Evolutionary conservation across 1,140 invertebrate species (phyloP), one percentile per base, ranked within the genome.

Genomic region (Camponotus vicinus): DNA sequence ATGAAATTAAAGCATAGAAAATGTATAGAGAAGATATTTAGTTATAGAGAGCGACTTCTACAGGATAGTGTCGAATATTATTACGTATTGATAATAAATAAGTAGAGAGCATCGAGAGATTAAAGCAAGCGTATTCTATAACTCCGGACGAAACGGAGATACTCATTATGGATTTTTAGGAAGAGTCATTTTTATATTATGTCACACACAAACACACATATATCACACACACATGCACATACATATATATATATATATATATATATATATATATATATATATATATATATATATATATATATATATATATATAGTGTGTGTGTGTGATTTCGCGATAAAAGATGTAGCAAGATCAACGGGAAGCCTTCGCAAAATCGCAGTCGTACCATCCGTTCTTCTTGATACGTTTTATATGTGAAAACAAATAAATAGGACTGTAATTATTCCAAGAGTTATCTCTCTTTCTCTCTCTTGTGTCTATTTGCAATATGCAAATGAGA

Each of bases 131-230:
- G 67, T 87, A 85, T 55, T 86, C 32, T 66, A 77, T 85, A 71
- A 84, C 15, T 37, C 45, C 21, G 66, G 32, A 59, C 18, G 32
- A 57, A 63, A 37, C 21, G 49, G 52, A 45, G n/a, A 63, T 37
- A 69, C 71, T 61, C 45, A 76, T 69, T 49, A 66, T 59, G 79
- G n/a, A 90, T 82, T 85, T 90, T 83, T 89, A 88, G 69, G 45
- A 87, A 90, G 80, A 90, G 70, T 92, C 88, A 90, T 88, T 91
- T 91, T 92, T 92, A 85, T 91, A 92, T 77, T 88, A 71, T 87
- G 79, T 61, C 70, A 59, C 49, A 27, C 27, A 27, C 27, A 27
- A 27, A 27, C 27, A 27, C 27, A 27, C 27, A 27, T 27, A 27
- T 27, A 0, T 1, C 27, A 27, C 27, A 27, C 27, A 27, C 1